These are phyloP conservation scores for Tryphoninae sp. DNA, from an alignment of 2,888 invertebrate genomes.

Conservation along the genomic window DNA sequence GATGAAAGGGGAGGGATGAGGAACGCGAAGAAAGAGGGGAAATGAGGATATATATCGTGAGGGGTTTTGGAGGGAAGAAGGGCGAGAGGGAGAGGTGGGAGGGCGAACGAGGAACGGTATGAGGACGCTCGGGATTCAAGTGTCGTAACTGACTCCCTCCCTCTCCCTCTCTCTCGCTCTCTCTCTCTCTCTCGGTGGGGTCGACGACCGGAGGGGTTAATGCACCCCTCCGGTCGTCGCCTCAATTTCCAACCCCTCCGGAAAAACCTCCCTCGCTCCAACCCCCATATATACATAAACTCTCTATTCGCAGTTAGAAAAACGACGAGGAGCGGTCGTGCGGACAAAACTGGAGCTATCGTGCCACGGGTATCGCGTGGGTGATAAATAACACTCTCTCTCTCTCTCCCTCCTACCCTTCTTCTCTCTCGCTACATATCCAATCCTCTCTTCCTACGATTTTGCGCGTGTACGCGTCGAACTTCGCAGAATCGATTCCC, in stretches of 20 bases:
- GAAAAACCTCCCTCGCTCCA: slow-evolving; percentile 66
- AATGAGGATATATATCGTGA: slow-evolving; percentile 16
- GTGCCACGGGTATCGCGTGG: slow-evolving; percentile 36
- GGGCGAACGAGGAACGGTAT: slow-evolving; percentile 16
- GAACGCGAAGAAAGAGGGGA: slow-evolving; percentile 46
- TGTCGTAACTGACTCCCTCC: slow-evolving; percentile 76
- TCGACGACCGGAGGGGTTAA: slow-evolving; percentile 79
- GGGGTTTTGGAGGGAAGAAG: slow-evolving; percentile 56
- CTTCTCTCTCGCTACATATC: not conserved
- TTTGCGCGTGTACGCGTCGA: slow-evolving; percentile 27
- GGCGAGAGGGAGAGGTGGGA: slow-evolving; percentile 44
- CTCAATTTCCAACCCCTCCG: slow-evolving; percentile 73
- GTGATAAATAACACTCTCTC: slow-evolving; percentile 32
- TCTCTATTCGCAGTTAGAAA: not conserved
- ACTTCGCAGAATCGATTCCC: slow-evolving; percentile 24
- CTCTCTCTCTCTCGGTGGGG: slow-evolving; percentile 70
- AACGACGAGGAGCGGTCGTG: not conserved
- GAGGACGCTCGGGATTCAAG: slow-evolving; percentile 60
- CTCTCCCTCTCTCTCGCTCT: no score
- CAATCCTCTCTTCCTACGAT: slow-evolving; percentile 8
- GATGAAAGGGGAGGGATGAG: slow-evolving; percentile 13
- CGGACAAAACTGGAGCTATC: slow-evolving; percentile 26
- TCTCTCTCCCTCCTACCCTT: no score
- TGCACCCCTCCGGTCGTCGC: slow-evolving; percentile 78
- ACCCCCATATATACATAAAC: slow-evolving; percentile 8